Evolutionary conservation across 2,113 vertebrate species (phyloP).

Genomic region (Naja naja): DNA sequence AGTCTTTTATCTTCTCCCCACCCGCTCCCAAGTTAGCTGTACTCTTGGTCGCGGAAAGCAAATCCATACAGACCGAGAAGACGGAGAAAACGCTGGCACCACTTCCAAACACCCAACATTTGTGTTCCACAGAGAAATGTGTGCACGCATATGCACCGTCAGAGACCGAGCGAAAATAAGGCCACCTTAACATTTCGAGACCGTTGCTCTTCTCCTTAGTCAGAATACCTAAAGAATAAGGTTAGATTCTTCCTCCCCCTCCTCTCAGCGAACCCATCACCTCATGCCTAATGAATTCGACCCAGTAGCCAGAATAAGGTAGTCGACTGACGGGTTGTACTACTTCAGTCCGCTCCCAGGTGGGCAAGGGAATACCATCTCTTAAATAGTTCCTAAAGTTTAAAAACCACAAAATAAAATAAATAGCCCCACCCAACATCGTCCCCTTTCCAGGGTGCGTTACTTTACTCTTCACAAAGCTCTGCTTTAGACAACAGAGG

Average conservation of each 20-base stretch:
- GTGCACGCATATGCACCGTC: neutral
- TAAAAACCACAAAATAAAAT: neutral
- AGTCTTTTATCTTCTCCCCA: neutral
- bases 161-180: neutral
- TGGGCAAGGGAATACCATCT: neutral
- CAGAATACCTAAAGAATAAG: neutral
- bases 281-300: neutral
- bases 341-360: neutral
- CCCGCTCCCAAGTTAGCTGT: neutral
- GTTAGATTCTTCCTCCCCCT: neutral
- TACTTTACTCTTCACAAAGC: neutral
- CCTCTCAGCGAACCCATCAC: neutral
- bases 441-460: neutral
- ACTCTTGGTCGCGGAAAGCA: neutral
- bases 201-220: too few species aligned
- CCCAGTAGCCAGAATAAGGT: neutral
- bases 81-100: neutral
- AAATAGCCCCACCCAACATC: neutral
- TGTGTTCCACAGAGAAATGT: neutral
- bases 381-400: neutral
- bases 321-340: neutral
- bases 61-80: neutral
- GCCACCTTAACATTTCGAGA: neutral
- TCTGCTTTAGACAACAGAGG: too few species aligned
- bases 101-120: neutral